phyloP scores from a whole-genome alignment of 2,888 invertebrate genomes.

The Drosophila ustulata region DNA sequence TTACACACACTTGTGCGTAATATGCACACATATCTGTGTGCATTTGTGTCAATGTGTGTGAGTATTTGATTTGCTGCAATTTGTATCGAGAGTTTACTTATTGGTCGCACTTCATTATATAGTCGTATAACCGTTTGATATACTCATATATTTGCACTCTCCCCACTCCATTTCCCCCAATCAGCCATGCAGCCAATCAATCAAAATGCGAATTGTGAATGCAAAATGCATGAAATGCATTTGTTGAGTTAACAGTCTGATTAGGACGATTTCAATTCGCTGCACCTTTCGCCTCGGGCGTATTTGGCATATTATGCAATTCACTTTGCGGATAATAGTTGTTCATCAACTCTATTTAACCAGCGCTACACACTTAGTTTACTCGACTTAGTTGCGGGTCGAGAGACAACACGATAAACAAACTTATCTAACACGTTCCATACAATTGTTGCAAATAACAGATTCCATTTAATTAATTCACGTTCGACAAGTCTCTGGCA shows the following conservation, averaged over 20 bases:
- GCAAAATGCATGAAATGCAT: slow-evolving; percentile 49
- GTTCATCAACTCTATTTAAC: slow-evolving; percentile 16
- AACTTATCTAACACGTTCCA: not conserved
- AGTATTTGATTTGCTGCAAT: slow-evolving; percentile 60
- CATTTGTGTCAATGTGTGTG: slow-evolving; percentile 4
- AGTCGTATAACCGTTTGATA: slow-evolving; percentile 38
- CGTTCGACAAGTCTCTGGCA: no score
- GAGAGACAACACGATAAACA: not conserved
- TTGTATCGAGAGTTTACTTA: slow-evolving; percentile 60
- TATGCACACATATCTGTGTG: slow-evolving; percentile 1
- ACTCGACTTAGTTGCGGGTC: not conserved
- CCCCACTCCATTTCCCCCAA: no score
- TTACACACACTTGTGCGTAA: slow-evolving; percentile 32
- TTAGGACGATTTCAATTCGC: slow-evolving; percentile 1
- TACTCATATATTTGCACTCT: not conserved
- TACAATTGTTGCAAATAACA: no score
- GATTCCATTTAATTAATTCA: no score
- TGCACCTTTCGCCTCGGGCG: not conserved
- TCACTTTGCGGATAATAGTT: slow-evolving; percentile 10
- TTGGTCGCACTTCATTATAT: slow-evolving; percentile 69
- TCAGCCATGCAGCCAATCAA: slow-evolving; percentile 65
- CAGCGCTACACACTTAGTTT: not conserved
- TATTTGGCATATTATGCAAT: slow-evolving; percentile 11
- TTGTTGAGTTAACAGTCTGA: slow-evolving; percentile 52
- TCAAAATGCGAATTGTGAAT: slow-evolving; percentile 44